Base-by-base conservation (phyloP, 2,113 vertebrate genomes). In the Engystomops pustulosus region DNA sequence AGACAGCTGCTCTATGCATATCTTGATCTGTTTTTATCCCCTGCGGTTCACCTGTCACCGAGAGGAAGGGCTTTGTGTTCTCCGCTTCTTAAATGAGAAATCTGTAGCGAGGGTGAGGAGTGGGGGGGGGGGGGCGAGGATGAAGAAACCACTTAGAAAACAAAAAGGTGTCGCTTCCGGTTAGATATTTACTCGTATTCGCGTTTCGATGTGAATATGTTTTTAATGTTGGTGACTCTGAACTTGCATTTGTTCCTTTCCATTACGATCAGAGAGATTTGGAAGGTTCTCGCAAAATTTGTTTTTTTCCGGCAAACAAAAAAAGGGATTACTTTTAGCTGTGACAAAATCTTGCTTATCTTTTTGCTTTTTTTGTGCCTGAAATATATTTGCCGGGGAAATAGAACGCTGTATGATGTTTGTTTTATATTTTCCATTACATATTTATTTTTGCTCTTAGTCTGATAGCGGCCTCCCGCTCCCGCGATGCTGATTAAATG, bases 1-100 rank as follows among this genome's bases (percentile, higher is more conserved):
- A 94, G 80, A 67, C 85, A 86, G 68, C 86, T 87, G 62, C 10
- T 87, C 49, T 76, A 41, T 84, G 88, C 38, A 80, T n/a, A 71
- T 69, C 71, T 81, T 36, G 14, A 86, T 87, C 20, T 85, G 70
- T 86, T 89, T 17, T 80, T 0, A 84, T 88, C 86, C 80, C 84
- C 86, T 62, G 71, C 86, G 84, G 79, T 86, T 90, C 87, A 86
- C 49, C 55, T 83, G 77, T 88, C 79, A 58, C 68, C 75, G 85
- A 34, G 25, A 34, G 38, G 79, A 86, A 71, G 55, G 86, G 4
- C 84, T 45, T 49, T 86, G 32, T 76, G 81, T 86, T 88, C 67
- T 51, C 74, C 15, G n/a, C 47, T 55, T 58, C 12, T 32, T 78
- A 85, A 79, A 79, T 85, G 81, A 87, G 71, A 88, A 83, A 58